Evolutionary conservation across 2,888 invertebrate species (phyloP), one percentile per base, ranked within the genome.

Genomic region (Iphiclides podalirius): DNA sequence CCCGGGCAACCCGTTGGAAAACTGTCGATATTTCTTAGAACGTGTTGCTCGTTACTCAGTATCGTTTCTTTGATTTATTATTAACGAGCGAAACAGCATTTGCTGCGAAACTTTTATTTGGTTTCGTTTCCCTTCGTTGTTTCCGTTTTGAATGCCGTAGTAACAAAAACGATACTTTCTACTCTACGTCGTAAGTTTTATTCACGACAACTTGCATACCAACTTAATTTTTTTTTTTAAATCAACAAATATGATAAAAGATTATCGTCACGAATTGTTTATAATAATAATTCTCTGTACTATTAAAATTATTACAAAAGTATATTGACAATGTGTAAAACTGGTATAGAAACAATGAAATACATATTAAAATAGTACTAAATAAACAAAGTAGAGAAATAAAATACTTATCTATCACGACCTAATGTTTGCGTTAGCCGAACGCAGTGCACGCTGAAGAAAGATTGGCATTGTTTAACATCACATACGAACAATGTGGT

Each of bases 31-130:
- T 26, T 28, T 28, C 40, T 12, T 4, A 4, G 39, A 31, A 31
- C 31, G 31, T 11, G 31, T 12, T 28, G 26, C 40, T 28, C 40
- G 9, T 39, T 28, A 28, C 13, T 6, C 13, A 2, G 17, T 28
- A 37, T 17, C 12, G 14, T 15, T 39, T 20, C 34, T 40, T 34
- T 34, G 39, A 35, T 47, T 47, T 34, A 47, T 47, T 47, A 47
- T 47, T 47, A 47, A 47, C 34, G 26, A 34, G 46, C 11, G 34
- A 47, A 47, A 40, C 23, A 23, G 8, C 47, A 34, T 17, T 31
- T 20, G 38, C 38, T n/a, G 17, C 11, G 38, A 31, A 38, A 38
- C n/a, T 20, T 38, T 17, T 38, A n/a, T 45, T 38, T 31, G n/a
- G 20, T 20, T n/a, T 13, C 14, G 9, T 33, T 4, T 31, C 13